phyloP scores from a whole-genome alignment of 2,888 invertebrate genomes.

The Automeris io region DNA sequence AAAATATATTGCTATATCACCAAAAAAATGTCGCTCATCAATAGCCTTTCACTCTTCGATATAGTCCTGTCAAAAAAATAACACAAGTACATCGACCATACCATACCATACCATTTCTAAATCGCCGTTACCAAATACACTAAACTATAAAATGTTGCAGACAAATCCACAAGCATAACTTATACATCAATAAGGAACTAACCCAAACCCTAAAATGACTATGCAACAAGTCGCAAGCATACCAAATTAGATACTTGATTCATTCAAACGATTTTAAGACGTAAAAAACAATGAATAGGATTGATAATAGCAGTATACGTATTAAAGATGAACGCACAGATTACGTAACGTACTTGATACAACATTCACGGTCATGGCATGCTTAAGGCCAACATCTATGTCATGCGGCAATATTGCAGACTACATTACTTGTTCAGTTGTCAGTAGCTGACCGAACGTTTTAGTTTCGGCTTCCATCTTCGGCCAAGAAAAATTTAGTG shows the following conservation, averaged over 20 bases:
- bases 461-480: too few relatives aligned
- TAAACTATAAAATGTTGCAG: too few relatives aligned
- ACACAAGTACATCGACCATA: too few relatives aligned
- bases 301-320: constrained; percentile 25
- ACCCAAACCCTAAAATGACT: constrained; percentile 33
- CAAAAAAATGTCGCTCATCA: too few relatives aligned
- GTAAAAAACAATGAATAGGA: constrained; percentile 13
- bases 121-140: too few relatives aligned
- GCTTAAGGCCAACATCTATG: constrained; percentile 55
- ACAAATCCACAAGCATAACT: not conserved
- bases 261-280: not conserved
- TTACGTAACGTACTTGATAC: constrained; percentile 66
- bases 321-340: constrained; percentile 53
- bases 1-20: too few relatives aligned
- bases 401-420: constrained; percentile 26
- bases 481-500: too few relatives aligned
- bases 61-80: too few relatives aligned
- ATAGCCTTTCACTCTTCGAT: too few relatives aligned
- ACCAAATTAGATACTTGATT: constrained; percentile 25
- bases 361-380: constrained; percentile 66
- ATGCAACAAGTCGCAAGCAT: constrained; percentile 39
- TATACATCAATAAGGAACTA: constrained; percentile 40
- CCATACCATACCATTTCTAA: too few relatives aligned
- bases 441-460: not conserved
- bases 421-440: constrained; percentile 1